These are phyloP conservation scores for Crotalus horridus DNA, from an alignment of 2,113 vertebrate genomes.

Conservation along the genomic window DNA sequence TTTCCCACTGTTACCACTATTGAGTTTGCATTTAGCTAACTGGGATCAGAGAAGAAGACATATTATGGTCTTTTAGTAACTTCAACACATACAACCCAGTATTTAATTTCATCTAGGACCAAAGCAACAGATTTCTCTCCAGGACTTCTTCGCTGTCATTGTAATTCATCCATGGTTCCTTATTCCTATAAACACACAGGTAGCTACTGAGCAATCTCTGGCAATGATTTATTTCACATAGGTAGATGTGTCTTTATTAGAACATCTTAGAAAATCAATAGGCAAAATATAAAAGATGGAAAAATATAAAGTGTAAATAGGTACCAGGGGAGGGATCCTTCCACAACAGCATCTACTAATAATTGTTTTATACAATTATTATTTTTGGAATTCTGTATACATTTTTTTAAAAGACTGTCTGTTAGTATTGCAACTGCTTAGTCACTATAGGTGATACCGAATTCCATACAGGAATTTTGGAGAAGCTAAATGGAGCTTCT, in stretches of 20 bases:
- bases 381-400: background rate
- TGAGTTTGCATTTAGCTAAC: background rate
- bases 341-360: background rate
- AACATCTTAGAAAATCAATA: background rate
- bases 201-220: background rate
- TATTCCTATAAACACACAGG: background rate
- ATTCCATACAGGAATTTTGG: background rate
- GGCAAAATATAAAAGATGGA: background rate
- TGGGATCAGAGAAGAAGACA: background rate
- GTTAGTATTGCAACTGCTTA: background rate
- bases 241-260: background rate
- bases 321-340: background rate
- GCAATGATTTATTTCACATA: background rate
- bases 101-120: background rate
- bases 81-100: background rate
- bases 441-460: background rate
- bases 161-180: background rate
- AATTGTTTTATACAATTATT: background rate
- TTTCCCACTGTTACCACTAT: background rate
- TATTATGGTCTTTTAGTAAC: background rate
- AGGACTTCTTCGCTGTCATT: background rate
- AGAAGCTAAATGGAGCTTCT: background rate
- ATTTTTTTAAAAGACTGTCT: background rate
- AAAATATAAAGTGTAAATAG: background rate
- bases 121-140: background rate